A percentile compares a stretch with the other conserved stretches of the same genome.
Conservation (phyloP, 2,888 invertebrate species). For the Linnaemya vulpina region DNA sequence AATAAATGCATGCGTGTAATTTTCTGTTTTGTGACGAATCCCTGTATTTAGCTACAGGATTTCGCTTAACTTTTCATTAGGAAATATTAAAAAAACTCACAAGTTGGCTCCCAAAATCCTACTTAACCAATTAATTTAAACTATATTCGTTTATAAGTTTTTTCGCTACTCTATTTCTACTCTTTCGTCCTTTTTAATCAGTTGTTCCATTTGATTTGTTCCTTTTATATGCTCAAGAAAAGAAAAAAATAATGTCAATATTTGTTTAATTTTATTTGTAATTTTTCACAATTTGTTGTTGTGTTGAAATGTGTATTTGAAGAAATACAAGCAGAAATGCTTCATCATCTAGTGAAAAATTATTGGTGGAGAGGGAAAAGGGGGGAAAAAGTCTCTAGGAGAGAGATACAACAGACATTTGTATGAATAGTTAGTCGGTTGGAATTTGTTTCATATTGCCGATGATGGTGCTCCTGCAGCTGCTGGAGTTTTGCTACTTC, state of each 20-base stretch:
- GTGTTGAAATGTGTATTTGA: not conserved
- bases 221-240: slow-evolving; percentile 2
- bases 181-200: slow-evolving; percentile 26
- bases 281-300: slow-evolving; percentile 47
- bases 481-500: slow-evolving; percentile 66
- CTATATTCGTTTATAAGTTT: slow-evolving; percentile 33
- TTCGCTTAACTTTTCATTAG: not conserved
- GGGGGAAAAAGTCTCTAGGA: not conserved
- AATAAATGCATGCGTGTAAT: not conserved
- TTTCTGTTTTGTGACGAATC: not conserved
- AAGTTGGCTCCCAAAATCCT: slow-evolving; percentile 23
- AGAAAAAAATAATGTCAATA: slow-evolving; percentile 21
- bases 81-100: not conserved
- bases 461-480: slow-evolving; percentile 64
- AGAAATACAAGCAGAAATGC: slow-evolving; percentile 33
- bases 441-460: slow-evolving; percentile 30
- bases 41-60: not conserved
- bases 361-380: not conserved
- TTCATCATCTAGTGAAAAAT: slow-evolving; percentile 23
- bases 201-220: slow-evolving; percentile 60
- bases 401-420: slow-evolving; percentile 58
- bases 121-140: slow-evolving; percentile 45
- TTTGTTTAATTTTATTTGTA: slow-evolving; percentile 63
- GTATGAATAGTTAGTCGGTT: slow-evolving; percentile 23
- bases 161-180: slow-evolving; percentile 9